Percentiles rank a stretch among this genome's conserved stretches.
Evolutionary conservation across 2,888 invertebrate species (phyloP).

Genomic region (Latrodectus elegans): DNA sequence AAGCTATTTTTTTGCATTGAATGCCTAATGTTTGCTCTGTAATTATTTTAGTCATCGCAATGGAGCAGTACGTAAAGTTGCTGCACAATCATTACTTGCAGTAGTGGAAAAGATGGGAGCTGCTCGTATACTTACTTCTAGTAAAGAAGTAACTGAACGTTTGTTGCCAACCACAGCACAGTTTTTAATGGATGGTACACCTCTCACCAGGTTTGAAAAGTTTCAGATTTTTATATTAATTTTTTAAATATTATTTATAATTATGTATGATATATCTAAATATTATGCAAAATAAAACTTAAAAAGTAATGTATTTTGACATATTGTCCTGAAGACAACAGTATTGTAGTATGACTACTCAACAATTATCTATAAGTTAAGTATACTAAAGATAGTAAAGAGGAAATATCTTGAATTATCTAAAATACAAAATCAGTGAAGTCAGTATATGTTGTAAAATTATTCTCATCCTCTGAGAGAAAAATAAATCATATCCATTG

Average conservation of each 20-base stretch:
- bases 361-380: too few relatives aligned
- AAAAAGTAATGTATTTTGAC: background rate
- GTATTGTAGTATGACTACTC: too few relatives aligned
- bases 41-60: slow-evolving; percentile 83
- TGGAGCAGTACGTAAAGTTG: slow-evolving; percentile 87
- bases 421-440: too few relatives aligned
- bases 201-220: slow-evolving; percentile 83
- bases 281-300: background rate
- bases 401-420: too few relatives aligned
- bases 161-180: slow-evolving; percentile 87
- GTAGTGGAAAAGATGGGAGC: slow-evolving; percentile 85
- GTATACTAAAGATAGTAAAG: too few relatives aligned
- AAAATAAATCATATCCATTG: too few relatives aligned
- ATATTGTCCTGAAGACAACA: background rate
- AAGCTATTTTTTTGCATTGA: too few relatives aligned
- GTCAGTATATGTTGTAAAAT: too few relatives aligned
- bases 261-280: slow-evolving; percentile 52
- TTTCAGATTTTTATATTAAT: background rate
- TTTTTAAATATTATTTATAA: slow-evolving; percentile 36
- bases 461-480: too few relatives aligned
- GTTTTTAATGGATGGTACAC: slow-evolving; percentile 88
- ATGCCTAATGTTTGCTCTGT: too few relatives aligned
- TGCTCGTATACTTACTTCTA: slow-evolving; percentile 82
- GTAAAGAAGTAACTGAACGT: slow-evolving; percentile 85
- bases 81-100: slow-evolving; percentile 84